These are phyloP conservation scores for Alethe castanea DNA, from an alignment of 2,113 vertebrate species.

Conservation along the genomic window DNA sequence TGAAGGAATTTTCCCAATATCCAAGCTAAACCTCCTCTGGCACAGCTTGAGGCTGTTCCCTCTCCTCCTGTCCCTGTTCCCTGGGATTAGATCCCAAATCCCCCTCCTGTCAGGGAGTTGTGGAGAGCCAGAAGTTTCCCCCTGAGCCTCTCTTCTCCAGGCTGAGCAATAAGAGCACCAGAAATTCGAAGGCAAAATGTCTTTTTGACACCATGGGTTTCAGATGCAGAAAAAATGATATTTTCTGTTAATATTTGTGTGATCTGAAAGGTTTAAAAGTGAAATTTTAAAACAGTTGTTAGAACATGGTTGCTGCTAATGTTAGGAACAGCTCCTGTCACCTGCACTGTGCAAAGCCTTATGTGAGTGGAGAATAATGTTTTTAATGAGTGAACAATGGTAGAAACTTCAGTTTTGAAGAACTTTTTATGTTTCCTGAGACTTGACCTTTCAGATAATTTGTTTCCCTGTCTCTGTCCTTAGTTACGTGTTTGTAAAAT, in stretches of 20 bases:
- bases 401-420: not conserved
- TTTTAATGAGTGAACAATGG: not conserved
- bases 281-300: not conserved
- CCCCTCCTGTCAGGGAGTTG: not conserved
- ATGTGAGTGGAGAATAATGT: not conserved
- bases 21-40: fast-evolving
- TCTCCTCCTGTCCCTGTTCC: not conserved
- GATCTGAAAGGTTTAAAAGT: not conserved
- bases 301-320: not conserved
- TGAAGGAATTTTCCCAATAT: not conserved
- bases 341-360: not conserved
- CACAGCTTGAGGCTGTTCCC: fast-evolving
- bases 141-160: not conserved
- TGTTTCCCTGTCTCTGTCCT: not conserved
- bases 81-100: not conserved
- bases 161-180: not conserved
- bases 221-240: fast-evolving
- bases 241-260: not conserved
- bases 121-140: not conserved
- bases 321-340: not conserved
- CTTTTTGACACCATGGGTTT: not conserved
- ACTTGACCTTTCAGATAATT: not conserved
- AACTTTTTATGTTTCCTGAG: not conserved
- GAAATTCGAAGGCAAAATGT: not conserved
- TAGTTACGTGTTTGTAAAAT: not conserved